Evolutionary conservation across 2,113 vertebrate species (phyloP).

Genomic region (Rynchops niger): DNA sequence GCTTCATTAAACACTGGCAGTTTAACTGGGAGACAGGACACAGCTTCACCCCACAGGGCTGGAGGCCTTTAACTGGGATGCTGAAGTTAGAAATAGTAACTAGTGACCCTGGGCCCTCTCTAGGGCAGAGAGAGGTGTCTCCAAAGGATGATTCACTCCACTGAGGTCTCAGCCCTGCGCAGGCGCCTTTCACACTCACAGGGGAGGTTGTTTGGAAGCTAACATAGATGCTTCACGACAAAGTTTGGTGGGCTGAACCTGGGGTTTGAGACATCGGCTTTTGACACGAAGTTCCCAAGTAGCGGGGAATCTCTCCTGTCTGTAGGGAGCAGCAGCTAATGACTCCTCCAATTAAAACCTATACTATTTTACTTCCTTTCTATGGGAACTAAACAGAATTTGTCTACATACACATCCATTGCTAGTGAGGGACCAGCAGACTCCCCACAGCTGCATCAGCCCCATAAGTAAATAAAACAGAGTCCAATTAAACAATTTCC

Average conservation of each 20-base stretch:
- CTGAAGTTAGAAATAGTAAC: background rate
- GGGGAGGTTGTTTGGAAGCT: background rate
- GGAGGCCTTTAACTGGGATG: background rate
- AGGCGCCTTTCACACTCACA: background rate
- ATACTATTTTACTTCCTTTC: background rate
- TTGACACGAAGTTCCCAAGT: background rate
- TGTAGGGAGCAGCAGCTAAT: background rate
- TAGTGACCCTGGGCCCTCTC: background rate
- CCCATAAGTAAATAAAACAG: background rate
- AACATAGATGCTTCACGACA: background rate
- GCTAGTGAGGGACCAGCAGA: background rate
- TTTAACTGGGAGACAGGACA: background rate
- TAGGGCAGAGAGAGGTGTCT: background rate
- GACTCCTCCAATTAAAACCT: rapidly evolving
- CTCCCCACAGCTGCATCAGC: background rate
- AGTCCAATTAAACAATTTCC: background rate
- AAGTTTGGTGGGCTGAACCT: background rate
- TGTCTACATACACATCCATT: background rate
- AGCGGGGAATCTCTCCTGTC: background rate
- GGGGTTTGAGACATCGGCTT: rapidly evolving
- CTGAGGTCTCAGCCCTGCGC: background rate
- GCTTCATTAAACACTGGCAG: background rate
- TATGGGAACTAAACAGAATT: background rate
- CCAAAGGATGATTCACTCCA: background rate
- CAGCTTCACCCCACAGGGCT: background rate